Base-by-base conservation (phyloP, 2,888 invertebrate species). In the Camptogramma bilineatum region DNA sequence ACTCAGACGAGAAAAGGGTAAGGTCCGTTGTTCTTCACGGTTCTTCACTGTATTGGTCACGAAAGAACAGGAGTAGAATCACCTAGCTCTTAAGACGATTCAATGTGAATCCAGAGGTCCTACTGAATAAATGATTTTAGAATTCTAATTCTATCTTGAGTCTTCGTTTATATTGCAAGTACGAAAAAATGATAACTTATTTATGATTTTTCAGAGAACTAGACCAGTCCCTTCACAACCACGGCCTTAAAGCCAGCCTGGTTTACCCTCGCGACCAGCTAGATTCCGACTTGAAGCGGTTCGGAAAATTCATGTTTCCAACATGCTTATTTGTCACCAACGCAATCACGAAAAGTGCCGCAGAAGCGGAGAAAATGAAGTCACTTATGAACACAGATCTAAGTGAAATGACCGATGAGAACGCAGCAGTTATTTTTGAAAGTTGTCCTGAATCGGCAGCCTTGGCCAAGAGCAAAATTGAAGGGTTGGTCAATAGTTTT, bases 221-320 rank as follows among this genome's bases (percentile, higher is more conserved):
- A 55, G 77, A 79, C 19, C 69, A 71, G n/a, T 71, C 69, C 8
- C 68, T 83, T 4, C 52, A 64, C 0, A 64, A 76, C 19, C 76
- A 72, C 28, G 76, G 73, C 3, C 69, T 83, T 0, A 77, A 81
- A 66, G 76, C 73, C 0, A 76, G 67, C 44, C 42, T 50, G 0
- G 50, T 75, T 0, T 83, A 78, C 55, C 76, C 84, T 0, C 80
- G 69, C 62, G 79, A 79, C 4, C 73, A 77, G 52, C 62, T 83
- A 7, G 76, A 82, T 47, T 70, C 68, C 21, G 83, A 83, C 54
- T 44, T 82, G 9, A 78, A 72, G 24, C 75, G 69, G 52, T 78
- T 75, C 64, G 73, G 74, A 0, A 78, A 75, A 62, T 0, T 70
- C 0, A 64, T 63, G 28, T 69, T 83, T 2, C 74, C 61, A 0